phyloP scores from a whole-genome alignment of 1,140 invertebrate species.

The Trichoplusia ni region DNA sequence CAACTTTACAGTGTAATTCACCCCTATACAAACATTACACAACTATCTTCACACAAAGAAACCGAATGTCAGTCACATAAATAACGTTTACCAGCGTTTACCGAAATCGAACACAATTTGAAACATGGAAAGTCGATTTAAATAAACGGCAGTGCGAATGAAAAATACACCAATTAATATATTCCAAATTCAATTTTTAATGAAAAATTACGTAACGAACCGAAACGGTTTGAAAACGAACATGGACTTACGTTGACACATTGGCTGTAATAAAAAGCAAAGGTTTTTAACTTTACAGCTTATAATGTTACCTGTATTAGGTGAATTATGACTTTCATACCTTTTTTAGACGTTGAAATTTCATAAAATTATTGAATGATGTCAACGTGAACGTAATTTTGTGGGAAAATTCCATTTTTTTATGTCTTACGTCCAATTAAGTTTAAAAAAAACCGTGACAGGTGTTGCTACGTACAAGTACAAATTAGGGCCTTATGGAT shows the following conservation, averaged over 20 bases:
- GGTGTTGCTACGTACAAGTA: too few relatives aligned
- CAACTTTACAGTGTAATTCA: too few relatives aligned
- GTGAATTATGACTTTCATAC: conserved; percentile 24
- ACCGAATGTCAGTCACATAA: background rate
- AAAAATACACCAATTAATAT: conserved; percentile 3
- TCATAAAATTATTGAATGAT: conserved; percentile 18
- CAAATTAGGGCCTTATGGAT: too few relatives aligned
- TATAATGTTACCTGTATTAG: conserved; percentile 18
- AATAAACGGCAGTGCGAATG: background rate
- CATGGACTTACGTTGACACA: conserved; percentile 3
- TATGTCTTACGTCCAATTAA: background rate
- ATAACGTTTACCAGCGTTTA: conserved; percentile 8
- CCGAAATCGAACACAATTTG: background rate
- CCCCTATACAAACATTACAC: too few relatives aligned
- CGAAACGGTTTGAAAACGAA: background rate
- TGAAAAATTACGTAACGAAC: conserved; percentile 1
- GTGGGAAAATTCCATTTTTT: background rate
- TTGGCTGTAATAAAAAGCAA: conserved; percentile 16
- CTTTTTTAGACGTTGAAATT: conserved; percentile 9
- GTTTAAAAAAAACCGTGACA: too few relatives aligned
- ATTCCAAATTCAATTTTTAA: conserved; percentile 13
- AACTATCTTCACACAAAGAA: too few relatives aligned
- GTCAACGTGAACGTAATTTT: conserved; percentile 12
- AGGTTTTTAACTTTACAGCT: conserved; percentile 20
- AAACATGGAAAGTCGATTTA: conserved; percentile 11